A percentile compares a stretch with the other conserved stretches of the same genome.
Evolutionary conservation across 2,113 vertebrate genomes (phyloP).

Genomic region (Siniperca chuatsi): DNA sequence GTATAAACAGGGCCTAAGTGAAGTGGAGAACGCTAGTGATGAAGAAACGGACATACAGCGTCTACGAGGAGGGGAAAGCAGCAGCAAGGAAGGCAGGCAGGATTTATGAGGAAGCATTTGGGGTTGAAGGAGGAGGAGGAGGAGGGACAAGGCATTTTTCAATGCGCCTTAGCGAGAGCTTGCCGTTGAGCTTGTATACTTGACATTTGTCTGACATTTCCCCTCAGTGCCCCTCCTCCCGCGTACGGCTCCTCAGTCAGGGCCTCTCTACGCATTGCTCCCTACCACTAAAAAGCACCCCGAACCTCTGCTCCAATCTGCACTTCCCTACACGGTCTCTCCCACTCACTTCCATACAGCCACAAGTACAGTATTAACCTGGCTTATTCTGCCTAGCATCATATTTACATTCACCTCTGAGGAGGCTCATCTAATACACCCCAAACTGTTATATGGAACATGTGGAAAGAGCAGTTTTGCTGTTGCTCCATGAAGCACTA

Average conservation of each 20-base stretch:
- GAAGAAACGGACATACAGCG: slow-evolving; percentile 37
- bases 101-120: slow-evolving; percentile 19
- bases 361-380: slow-evolving; percentile 46
- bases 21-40: slow-evolving; percentile 36
- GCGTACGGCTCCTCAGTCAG: slow-evolving; percentile 48
- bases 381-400: slow-evolving; percentile 14
- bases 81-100: slow-evolving; percentile 14
- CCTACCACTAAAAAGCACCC: slow-evolving; percentile 64
- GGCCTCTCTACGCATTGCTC: slow-evolving; percentile 61
- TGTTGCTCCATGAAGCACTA: slow-evolving; percentile 47
- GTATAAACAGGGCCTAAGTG: slow-evolving; percentile 3
- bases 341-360: slow-evolving; percentile 45
- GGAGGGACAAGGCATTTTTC: slow-evolving; percentile 30
- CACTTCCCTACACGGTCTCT: slow-evolving; percentile 47
- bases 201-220: slow-evolving; percentile 89
- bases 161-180: slow-evolving; percentile 52
- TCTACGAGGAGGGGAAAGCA: slow-evolving; percentile 15
- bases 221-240: slow-evolving; percentile 62
- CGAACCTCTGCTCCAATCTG: slow-evolving; percentile 55
- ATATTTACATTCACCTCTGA: slow-evolving; percentile 7
- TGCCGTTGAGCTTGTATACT: slow-evolving; percentile 75
- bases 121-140: slow-evolving; percentile 1
- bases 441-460: slow-evolving; percentile 48
- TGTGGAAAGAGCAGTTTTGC: slow-evolving; percentile 53
- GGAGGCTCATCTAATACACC: slow-evolving; percentile 15